Percentiles rank a stretch among this genome's conserved stretches.
phyloP scores from a whole-genome alignment of 2,888 invertebrate genomes.

The Apotomis capreana region DNA sequence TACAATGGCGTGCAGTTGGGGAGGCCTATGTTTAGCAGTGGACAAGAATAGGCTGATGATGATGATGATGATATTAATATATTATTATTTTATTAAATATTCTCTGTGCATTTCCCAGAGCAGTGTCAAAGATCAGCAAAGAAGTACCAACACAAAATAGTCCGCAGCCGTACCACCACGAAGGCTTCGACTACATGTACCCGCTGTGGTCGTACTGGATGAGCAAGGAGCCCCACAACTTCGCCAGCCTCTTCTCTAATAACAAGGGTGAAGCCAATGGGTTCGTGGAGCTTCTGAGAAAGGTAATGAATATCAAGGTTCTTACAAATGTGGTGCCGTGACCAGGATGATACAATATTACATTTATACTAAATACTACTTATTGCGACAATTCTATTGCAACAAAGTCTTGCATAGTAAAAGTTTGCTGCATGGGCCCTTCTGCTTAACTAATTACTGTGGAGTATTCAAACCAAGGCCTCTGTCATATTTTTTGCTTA shows the following conservation, averaged over 20 bases:
- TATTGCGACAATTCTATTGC: too few relatives aligned
- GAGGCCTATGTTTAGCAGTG: too few relatives aligned
- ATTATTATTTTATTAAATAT: too few relatives aligned
- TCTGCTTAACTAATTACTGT: too few relatives aligned
- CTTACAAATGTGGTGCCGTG: conserved; percentile 3
- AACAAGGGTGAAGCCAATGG: conserved; percentile 79
- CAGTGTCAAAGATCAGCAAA: conserved; percentile 59
- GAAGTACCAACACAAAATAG: conserved; percentile 51
- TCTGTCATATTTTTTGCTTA: not conserved
- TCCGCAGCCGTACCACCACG: conserved; percentile 65
- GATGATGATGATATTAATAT: too few relatives aligned
- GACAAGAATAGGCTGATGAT: too few relatives aligned
- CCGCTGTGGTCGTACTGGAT: conserved; percentile 91
- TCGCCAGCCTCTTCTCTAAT: conserved; percentile 85
- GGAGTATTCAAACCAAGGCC: too few relatives aligned
- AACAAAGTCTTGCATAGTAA: too few relatives aligned
- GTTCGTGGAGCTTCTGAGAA: conserved; percentile 83
- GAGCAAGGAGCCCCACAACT: conserved; percentile 87
- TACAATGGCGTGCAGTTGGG: too few relatives aligned
- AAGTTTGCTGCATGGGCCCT: not conserved
- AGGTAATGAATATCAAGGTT: conserved; percentile 54
- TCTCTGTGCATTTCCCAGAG: conserved; percentile 52
- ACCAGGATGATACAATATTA: conserved; percentile 2
- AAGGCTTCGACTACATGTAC: conserved; percentile 83
- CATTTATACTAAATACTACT: too few relatives aligned